Percentiles rank a stretch among this genome's conserved stretches.
Evolutionary conservation across 2,113 vertebrate genomes (phyloP).

Genomic region (Enhydra lutris): DNA sequence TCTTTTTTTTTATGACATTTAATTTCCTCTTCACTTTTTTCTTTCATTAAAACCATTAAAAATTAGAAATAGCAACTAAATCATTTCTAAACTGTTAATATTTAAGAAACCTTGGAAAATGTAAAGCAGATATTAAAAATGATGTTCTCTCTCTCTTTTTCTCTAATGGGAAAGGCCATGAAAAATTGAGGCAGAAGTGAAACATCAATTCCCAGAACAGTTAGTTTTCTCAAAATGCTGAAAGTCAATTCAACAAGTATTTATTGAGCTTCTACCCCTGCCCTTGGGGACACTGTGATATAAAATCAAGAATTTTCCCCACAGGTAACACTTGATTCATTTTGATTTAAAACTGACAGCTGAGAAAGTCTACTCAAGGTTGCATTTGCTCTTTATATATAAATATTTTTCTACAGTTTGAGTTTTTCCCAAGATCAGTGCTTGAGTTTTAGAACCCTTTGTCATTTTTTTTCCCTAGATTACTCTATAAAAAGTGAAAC

Average conservation of each 20-base stretch:
- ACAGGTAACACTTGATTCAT: slow-evolving; percentile 60
- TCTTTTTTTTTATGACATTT: neutral
- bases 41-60: neutral
- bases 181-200: slow-evolving; percentile 24
- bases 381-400: slow-evolving; percentile 38
- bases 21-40: neutral
- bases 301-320: slow-evolving; percentile 55
- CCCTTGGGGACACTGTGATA: slow-evolving; percentile 47
- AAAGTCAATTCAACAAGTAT: slow-evolving; percentile 69
- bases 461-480: neutral
- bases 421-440: neutral
- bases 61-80: neutral
- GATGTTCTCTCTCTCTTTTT: neutral
- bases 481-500: neutral
- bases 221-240: slow-evolving; percentile 37
- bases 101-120: neutral
- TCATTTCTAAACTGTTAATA: neutral
- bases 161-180: neutral
- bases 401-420: slow-evolving; percentile 37
- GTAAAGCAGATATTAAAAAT: slow-evolving; percentile 1
- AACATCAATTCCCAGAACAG: slow-evolving; percentile 29
- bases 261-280: slow-evolving; percentile 50
- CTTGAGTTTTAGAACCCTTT: neutral
- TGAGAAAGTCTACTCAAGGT: slow-evolving; percentile 44
- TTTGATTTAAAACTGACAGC: slow-evolving; percentile 64